These are phyloP conservation scores for Hoplodrina ambigua DNA, from an alignment of 2,888 invertebrate species.

Conservation along the genomic window DNA sequence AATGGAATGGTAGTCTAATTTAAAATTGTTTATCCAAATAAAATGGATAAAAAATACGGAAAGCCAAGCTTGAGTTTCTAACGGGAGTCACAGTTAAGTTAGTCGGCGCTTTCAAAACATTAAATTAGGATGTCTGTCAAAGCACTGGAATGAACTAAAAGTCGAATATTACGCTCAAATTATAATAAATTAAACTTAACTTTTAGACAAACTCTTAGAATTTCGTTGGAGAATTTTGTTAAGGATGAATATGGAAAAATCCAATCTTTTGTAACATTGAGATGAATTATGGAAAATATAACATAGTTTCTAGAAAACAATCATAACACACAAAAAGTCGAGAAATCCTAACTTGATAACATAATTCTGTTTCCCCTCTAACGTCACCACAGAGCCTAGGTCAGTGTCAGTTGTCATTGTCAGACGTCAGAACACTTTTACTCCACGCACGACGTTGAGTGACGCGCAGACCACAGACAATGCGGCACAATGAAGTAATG, in stretches of 20 bases:
- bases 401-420: conserved; percentile 9
- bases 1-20: conserved; percentile 51
- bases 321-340: neutral
- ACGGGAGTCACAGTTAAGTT: conserved; percentile 5
- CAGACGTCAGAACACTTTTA: conserved; percentile 25
- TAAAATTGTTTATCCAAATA: conserved; percentile 56
- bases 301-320: neutral
- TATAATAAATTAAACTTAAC: conserved; percentile 6
- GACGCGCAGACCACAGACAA: conserved; percentile 19
- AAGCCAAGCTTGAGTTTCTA: conserved; percentile 3
- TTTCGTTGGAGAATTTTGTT: neutral
- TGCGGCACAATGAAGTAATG: neutral
- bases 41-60: conserved; percentile 27
- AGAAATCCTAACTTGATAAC: neutral
- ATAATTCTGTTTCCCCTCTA: neutral
- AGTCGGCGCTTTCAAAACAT: conserved; percentile 9
- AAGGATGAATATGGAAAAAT: neutral
- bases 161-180: conserved; percentile 16
- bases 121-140: conserved; percentile 31
- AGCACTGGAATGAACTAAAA: conserved; percentile 12
- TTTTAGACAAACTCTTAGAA: neutral
- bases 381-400: neutral
- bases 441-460: conserved; percentile 26
- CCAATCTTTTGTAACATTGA: neutral
- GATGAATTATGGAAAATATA: neutral